Conservation (phyloP, 2,113 vertebrate species). For the Arvicanthis niloticus region DNA sequence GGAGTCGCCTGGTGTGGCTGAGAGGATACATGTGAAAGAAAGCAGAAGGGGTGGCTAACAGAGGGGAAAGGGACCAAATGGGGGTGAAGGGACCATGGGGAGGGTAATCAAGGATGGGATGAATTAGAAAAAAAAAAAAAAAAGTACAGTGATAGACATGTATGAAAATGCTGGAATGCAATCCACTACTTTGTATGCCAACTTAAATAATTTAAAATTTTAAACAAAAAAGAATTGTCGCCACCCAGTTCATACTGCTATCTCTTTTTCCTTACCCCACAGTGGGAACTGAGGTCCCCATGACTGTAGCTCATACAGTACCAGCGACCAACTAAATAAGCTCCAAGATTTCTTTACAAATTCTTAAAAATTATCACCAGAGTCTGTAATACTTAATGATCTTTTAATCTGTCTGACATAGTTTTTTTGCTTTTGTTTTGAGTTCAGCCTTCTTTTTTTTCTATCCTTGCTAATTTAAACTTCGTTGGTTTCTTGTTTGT, state of each 20-base stretch:
- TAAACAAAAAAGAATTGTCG: background rate
- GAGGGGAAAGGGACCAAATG: background rate
- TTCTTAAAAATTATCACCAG: background rate
- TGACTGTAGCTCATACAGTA: background rate
- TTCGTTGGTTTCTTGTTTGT: background rate
- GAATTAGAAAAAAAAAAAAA: too few species aligned
- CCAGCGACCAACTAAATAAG: background rate
- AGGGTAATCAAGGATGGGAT: too few species aligned
- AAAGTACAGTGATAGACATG: too few species aligned
- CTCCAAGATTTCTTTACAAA: background rate
- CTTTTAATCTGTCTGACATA: slow-evolving; percentile 6
- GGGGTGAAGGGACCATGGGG: too few species aligned
- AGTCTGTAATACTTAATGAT: background rate
- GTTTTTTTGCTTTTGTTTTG: background rate
- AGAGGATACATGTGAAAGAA: background rate
- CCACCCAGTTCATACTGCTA: background rate
- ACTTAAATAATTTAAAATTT: background rate
- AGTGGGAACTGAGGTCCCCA: background rate
- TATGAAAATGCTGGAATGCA: background rate
- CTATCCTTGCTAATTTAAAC: background rate
- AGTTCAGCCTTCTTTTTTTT: slow-evolving; percentile 16
- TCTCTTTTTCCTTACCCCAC: background rate
- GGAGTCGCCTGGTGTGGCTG: background rate
- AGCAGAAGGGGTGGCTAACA: background rate
- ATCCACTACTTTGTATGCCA: too few species aligned